phyloP scores from a whole-genome alignment of 2,888 invertebrate genomes.

The Tachina grossa region DNA sequence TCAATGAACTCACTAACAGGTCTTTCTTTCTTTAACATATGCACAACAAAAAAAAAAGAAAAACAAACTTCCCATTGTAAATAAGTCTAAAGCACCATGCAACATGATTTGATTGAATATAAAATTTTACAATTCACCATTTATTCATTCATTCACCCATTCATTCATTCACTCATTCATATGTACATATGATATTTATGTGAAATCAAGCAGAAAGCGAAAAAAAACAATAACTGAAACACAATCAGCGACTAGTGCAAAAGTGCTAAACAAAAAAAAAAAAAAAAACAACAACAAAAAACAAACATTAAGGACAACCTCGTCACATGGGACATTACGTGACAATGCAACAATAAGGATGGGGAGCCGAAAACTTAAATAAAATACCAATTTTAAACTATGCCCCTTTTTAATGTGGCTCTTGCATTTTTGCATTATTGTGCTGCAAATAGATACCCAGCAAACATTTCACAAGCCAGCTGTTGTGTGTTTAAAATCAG shows the following conservation, averaged over 20 bases:
- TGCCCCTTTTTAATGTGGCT: constrained; percentile 14
- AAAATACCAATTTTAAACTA: constrained; percentile 40
- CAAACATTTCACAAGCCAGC: not conserved
- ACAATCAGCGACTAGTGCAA: constrained; percentile 62
- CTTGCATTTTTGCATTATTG: constrained; percentile 8
- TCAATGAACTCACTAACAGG: constrained; percentile 30
- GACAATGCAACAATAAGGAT: constrained; percentile 65
- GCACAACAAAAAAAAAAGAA: not conserved
- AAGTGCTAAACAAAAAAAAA: constrained; percentile 56
- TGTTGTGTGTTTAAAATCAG: not conserved
- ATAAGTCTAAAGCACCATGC: constrained; percentile 27
- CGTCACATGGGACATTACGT: constrained; percentile 60
- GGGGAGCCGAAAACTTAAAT: constrained; percentile 43
- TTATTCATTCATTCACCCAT: constrained; percentile 20
- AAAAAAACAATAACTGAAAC: constrained; percentile 1
- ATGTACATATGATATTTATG: not conserved
- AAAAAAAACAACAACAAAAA: constrained; percentile 1
- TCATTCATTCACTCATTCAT: constrained; percentile 43
- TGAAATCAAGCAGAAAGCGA: not conserved
- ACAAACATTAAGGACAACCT: constrained; percentile 9
- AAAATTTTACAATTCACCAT: constrained; percentile 55
- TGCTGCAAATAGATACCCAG: not conserved
- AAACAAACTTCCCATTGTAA: constrained; percentile 47
- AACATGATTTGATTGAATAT: constrained; percentile 63
- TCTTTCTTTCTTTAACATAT: constrained; percentile 4